phyloP scores from a whole-genome alignment of 2,113 vertebrate species.

The Varanus salvator region DNA sequence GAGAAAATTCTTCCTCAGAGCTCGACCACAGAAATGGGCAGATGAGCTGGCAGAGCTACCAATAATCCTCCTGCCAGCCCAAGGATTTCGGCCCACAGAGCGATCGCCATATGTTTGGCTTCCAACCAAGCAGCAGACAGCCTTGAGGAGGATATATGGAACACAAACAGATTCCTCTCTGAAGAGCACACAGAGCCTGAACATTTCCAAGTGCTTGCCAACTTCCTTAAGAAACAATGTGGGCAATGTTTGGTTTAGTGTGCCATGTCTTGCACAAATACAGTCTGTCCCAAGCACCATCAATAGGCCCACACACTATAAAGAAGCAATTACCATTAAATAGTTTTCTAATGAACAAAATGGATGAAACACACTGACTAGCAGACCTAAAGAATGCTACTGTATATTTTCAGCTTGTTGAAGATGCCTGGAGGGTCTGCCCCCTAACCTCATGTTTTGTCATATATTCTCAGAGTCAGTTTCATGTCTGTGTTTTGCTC shows the following conservation, averaged over 20 bases:
- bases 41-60: conserved; percentile 42
- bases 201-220: conserved; percentile 15
- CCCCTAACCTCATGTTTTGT: neutral
- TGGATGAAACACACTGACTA: conserved; percentile 4
- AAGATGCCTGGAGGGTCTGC: neutral
- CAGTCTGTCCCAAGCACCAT: neutral
- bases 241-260: neutral
- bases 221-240: neutral
- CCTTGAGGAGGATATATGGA: conserved; percentile 37
- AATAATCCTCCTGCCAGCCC: neutral
- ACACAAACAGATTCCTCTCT: conserved; percentile 6
- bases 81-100: conserved; percentile 9
- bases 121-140: conserved; percentile 33
- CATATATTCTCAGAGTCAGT: neutral
- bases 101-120: conserved; percentile 52
- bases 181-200: neutral
- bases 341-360: neutral
- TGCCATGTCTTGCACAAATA: neutral
- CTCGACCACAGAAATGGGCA: neutral
- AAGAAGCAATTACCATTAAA: neutral
- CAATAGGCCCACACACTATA: fast-evolving
- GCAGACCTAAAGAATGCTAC: neutral
- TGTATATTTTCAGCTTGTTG: conserved; percentile 14
- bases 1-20: neutral
- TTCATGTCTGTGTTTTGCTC: neutral